Base-by-base conservation (phyloP, 2,888 invertebrate species). In the Xanthorhoe designata region DNA sequence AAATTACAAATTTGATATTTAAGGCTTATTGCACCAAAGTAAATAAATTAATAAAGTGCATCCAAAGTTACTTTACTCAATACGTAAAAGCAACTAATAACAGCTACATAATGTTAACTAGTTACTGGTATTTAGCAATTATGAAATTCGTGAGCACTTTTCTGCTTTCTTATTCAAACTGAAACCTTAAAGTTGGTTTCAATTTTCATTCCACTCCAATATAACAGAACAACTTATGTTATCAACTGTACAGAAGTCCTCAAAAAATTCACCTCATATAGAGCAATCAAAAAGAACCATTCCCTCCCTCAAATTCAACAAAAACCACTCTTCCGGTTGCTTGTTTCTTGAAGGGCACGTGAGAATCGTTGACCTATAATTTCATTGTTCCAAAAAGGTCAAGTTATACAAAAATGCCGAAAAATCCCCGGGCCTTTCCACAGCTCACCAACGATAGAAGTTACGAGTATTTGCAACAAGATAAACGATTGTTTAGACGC, bases 301-400 rank as follows among this genome's bases (percentile, higher is more conserved):
- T 10, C 13, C 3, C 13, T 13, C 38, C 38, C 38, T 42, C 38
- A 42, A 42, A 42, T 42, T 42, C 13, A 42, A 42, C 38, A 42
- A 42, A 42, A 13, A 13, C 38, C 38, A 1, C 38, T 42, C 38
- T 42, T 42, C 38, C 32, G 32, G 38, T 42, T 42, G 8, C 32
- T 32, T 32, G 32, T 32, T 42, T 5, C 13, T 13, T 42, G 38
- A 42, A 42, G 38, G 13, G 38, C 38, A 42, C 38, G 38, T 42
- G 38, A 42, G 38, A 13, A 42, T 42, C 38, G 13, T 42, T 42
- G 38, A 42, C 38, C 38, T 42, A 42, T 42, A 42, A 42, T 42
- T 73, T 70, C 71, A 80, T 79, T 77, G 76, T 79, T 72, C 68
- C 63, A 60, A 71, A 80, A 80, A 82, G 80, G 79, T 79, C 78